Percentiles rank a stretch among this genome's conserved stretches.
phyloP scores from a whole-genome alignment of 2,888 invertebrate genomes.

The Heliconius hortense region DNA sequence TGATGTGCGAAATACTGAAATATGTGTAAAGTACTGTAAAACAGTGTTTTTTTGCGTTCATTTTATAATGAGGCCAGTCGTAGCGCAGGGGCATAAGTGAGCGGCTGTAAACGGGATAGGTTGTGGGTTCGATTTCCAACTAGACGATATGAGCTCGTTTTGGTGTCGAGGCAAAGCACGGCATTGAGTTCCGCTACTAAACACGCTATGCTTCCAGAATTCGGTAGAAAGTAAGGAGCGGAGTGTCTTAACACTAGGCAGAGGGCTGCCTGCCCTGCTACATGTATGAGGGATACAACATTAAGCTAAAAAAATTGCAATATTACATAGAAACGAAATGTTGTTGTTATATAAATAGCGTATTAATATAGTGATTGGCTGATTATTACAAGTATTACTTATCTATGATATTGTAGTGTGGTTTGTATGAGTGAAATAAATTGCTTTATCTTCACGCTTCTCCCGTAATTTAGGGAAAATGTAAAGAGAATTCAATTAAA shows the following conservation, averaged over 20 bases:
- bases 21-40: background rate
- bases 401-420: background rate
- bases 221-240: too few species aligned
- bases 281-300: background rate
- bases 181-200: too few species aligned
- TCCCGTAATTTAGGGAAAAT: background rate
- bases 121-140: too few species aligned
- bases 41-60: background rate
- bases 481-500: too few species aligned
- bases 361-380: background rate
- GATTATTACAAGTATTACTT: background rate
- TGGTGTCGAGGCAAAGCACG: too few species aligned
- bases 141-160: too few species aligned
- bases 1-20: background rate
- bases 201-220: too few species aligned
- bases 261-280: too few species aligned
- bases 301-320: background rate
- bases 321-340: background rate
- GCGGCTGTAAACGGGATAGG: too few species aligned
- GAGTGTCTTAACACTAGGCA: too few species aligned
- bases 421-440: background rate
- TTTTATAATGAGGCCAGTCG: too few species aligned
- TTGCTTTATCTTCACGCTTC: background rate
- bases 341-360: background rate
- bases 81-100: too few species aligned